Conservation (phyloP, 2,113 vertebrate species). For the Fulmarus glacialis region DNA sequence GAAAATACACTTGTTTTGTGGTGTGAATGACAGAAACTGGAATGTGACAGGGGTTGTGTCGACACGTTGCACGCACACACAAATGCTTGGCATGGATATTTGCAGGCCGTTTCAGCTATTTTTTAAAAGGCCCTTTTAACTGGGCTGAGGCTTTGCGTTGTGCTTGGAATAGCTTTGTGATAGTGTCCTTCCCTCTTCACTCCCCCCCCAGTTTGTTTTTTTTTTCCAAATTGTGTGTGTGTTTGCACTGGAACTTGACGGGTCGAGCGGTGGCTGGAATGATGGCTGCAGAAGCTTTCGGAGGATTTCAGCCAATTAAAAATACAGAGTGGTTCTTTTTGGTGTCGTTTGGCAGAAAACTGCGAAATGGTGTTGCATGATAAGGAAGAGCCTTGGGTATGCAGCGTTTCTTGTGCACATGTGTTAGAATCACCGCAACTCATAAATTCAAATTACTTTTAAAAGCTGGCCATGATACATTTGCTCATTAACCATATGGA, state of each 20-base stretch:
- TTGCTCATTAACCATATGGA: conserved; percentile 92
- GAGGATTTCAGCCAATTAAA: conserved; percentile 75
- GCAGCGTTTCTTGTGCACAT: conserved; percentile 72
- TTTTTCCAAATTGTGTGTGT: background rate
- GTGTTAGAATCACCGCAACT: conserved; percentile 77
- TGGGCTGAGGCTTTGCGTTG: background rate
- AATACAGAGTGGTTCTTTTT: conserved; percentile 71
- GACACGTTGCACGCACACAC: background rate
- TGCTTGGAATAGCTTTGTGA: background rate
- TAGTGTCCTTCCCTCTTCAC: background rate
- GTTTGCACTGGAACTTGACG: background rate
- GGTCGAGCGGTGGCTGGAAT: background rate
- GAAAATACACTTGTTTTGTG: background rate
- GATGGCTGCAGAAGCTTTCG: conserved; percentile 47
- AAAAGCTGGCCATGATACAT: conserved; percentile 87
- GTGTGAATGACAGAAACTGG: background rate
- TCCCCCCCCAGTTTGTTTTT: background rate
- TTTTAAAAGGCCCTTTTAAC: background rate
- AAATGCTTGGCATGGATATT: background rate
- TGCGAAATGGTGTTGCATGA: conserved; percentile 70
- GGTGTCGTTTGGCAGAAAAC: conserved; percentile 74
- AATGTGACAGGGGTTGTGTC: background rate
- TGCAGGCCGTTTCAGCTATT: background rate
- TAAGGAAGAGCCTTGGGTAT: conserved; percentile 77
- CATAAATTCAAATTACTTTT: conserved; percentile 84